phyloP scores from a whole-genome alignment of 2,888 invertebrate genomes.

The Diplazon laetatorius region DNA sequence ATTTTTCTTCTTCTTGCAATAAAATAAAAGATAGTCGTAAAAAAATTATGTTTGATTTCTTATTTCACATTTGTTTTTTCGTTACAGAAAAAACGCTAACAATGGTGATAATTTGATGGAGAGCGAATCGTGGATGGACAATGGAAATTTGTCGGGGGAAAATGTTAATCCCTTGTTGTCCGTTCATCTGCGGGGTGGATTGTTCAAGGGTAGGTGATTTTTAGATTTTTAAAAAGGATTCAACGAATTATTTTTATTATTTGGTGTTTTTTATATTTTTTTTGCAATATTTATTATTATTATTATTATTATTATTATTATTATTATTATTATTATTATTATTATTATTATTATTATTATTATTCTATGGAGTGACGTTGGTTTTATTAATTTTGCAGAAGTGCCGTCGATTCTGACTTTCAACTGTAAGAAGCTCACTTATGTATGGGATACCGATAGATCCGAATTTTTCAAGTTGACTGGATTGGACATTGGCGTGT shows the following conservation, averaged over 20 bases:
- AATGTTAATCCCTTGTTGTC: conserved; percentile 77
- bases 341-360: too few relatives aligned
- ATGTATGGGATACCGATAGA: conserved; percentile 90
- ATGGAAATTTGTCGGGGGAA: conserved; percentile 69
- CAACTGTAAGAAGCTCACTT: conserved; percentile 91
- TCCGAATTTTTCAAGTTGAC: conserved; percentile 88
- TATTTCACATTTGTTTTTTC: too few relatives aligned
- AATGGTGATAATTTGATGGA: conserved; percentile 74
- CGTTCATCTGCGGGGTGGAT: conserved; percentile 81
- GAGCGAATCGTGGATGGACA: conserved; percentile 77
- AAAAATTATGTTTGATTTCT: too few relatives aligned
- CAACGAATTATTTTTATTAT: neutral
- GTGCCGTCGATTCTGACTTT: conserved; percentile 85
- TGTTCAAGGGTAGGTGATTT: conserved; percentile 81
- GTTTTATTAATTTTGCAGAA: conserved; percentile 70
- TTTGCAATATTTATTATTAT: too few relatives aligned
- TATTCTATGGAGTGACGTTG: too few relatives aligned
- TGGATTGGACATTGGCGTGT: conserved; percentile 89
- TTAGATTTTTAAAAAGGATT: neutral
- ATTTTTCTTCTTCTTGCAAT: too few relatives aligned
- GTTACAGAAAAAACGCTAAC: conserved; percentile 74
- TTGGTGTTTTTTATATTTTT: neutral
- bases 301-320: too few relatives aligned
- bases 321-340: too few relatives aligned
- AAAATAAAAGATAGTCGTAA: too few relatives aligned